Conservation (phyloP, 2,113 vertebrate genomes). For the Melanocharis versteri region DNA sequence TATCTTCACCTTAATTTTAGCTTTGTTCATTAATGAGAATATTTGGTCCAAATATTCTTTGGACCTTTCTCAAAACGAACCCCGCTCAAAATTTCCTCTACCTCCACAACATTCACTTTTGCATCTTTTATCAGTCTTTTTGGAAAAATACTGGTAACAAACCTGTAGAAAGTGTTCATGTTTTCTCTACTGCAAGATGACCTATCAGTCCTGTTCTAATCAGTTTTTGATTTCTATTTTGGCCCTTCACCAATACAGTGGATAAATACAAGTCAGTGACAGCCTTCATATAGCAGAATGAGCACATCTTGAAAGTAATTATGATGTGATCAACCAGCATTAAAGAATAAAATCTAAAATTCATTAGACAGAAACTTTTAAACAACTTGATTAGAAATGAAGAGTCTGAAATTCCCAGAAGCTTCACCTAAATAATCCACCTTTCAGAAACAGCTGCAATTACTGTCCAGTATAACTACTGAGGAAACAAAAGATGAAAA, state of each 20-base stretch:
- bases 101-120: not conserved
- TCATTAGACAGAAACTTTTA: not conserved
- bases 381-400: not conserved
- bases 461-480: not conserved
- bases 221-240: not conserved
- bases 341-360: not conserved
- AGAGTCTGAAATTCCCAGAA: not conserved
- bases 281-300: not conserved
- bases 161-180: not conserved
- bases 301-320: not conserved
- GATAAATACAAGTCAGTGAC: not conserved
- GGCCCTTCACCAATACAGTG: not conserved
- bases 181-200: not conserved
- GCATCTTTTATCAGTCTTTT: not conserved
- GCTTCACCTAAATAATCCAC: not conserved
- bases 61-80: not conserved
- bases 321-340: not conserved
- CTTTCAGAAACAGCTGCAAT: not conserved
- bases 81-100: not conserved
- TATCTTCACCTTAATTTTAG: not conserved
- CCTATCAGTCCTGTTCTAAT: not conserved
- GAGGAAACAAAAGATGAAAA: conserved; percentile 10
- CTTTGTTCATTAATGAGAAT: not conserved
- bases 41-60: not conserved
- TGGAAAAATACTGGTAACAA: not conserved